Evolutionary conservation across 2,113 vertebrate genomes (phyloP).

Genomic region (Pipra filicauda): DNA sequence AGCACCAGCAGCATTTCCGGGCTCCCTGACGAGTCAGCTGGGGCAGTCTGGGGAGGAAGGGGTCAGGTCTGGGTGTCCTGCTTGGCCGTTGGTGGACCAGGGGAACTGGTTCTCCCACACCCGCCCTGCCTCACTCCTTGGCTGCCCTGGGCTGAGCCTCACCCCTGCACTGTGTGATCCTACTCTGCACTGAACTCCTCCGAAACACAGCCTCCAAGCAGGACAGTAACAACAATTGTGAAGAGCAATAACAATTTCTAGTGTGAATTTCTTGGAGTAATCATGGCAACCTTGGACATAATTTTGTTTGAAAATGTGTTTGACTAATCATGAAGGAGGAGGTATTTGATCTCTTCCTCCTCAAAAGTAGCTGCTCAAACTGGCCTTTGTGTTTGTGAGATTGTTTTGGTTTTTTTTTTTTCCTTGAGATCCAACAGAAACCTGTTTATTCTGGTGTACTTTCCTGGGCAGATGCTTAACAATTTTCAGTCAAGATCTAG

Average conservation of each 20-base stretch:
- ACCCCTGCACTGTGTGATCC: fast-evolving
- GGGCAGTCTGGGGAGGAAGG: neutral
- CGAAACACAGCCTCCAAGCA: too few relatives aligned
- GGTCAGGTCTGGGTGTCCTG: neutral
- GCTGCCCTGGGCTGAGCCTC: neutral
- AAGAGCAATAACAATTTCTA: neutral
- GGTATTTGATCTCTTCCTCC: neutral
- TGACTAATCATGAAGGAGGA: neutral
- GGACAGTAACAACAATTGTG: fast-evolving
- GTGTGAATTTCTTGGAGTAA: neutral
- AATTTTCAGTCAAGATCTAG: neutral
- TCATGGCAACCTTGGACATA: fast-evolving
- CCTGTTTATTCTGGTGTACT: neutral
- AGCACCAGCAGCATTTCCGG: neutral
- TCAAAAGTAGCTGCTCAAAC: neutral
- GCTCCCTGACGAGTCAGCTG: neutral
- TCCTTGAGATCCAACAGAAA: neutral
- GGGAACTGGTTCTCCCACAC: neutral
- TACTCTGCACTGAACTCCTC: fast-evolving
- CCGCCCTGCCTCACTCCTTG: fast-evolving
- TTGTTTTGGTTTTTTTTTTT: neutral
- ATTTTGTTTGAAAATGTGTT: neutral
- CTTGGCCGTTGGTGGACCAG: neutral
- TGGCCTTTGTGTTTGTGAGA: neutral
- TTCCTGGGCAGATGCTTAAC: neutral